Evolutionary conservation across 2,888 invertebrate species (phyloP).

Genomic region (Selenia dentaria): DNA sequence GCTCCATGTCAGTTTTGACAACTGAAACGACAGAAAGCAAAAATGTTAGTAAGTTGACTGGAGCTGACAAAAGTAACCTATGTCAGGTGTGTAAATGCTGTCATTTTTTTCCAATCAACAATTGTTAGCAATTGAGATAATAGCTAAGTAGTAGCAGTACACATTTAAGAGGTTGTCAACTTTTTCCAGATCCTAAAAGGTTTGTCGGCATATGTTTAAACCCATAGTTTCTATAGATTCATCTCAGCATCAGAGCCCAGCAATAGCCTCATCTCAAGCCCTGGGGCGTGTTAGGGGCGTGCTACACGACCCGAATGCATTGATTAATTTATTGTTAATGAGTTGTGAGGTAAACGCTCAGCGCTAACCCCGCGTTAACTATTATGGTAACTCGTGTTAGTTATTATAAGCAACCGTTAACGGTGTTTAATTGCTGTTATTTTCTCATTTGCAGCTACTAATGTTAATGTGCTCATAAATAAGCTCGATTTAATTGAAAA

Average conservation of each 20-base stretch:
- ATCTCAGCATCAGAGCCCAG: neutral
- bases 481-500: constrained; percentile 10
- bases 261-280: constrained; percentile 11
- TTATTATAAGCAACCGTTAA: constrained; percentile 33
- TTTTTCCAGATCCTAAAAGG: too few species aligned
- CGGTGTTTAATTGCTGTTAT: constrained; percentile 30
- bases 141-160: too few species aligned
- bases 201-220: too few species aligned
- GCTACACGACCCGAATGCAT: constrained; percentile 30
- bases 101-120: too few species aligned
- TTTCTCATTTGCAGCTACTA: constrained; percentile 30
- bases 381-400: constrained; percentile 38
- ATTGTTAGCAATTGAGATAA: too few species aligned
- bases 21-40: too few species aligned
- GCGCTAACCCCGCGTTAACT: constrained; percentile 33
- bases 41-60: too few species aligned
- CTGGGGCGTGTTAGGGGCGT: constrained; percentile 35
- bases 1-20: too few species aligned
- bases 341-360: constrained; percentile 54
- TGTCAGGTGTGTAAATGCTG: too few species aligned
- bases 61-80: too few species aligned
- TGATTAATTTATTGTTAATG: constrained; percentile 76
- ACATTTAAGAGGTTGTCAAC: too few species aligned
- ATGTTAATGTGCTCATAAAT: constrained; percentile 18
- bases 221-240: too few species aligned